phyloP scores from a whole-genome alignment of 1,140 invertebrate species.

The Euura lappo region DNA sequence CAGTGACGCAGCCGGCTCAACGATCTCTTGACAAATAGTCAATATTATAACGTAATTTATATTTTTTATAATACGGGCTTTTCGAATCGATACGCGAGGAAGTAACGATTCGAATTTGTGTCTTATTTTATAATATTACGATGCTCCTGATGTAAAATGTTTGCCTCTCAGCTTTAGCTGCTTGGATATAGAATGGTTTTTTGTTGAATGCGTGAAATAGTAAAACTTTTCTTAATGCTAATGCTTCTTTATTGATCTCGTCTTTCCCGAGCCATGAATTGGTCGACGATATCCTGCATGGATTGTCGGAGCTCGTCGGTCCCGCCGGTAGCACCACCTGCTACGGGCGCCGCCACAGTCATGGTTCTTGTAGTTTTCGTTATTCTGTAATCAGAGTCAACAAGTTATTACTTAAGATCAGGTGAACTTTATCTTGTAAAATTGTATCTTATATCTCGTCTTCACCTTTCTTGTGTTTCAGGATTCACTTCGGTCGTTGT shows the following conservation, averaged over 20 bases:
- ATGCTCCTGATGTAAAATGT: slow-evolving; percentile 16
- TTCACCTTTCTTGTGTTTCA: slow-evolving; percentile 62
- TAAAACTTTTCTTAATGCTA: not conserved
- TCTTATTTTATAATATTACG: slow-evolving; percentile 6
- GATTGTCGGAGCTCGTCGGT: slow-evolving; percentile 58
- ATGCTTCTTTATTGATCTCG: slow-evolving; percentile 37
- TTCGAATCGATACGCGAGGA: slow-evolving; percentile 22
- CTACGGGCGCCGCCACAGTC: slow-evolving; percentile 47
- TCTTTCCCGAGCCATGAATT: slow-evolving; percentile 64
- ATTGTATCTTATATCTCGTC: slow-evolving; percentile 8
- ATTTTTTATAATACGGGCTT: not conserved
- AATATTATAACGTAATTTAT: too few relatives aligned
- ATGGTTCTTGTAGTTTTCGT: slow-evolving; percentile 59
- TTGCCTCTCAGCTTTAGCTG: slow-evolving; percentile 20
- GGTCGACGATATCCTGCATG: slow-evolving; percentile 63
- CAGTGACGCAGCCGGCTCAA: too few relatives aligned
- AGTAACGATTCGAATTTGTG: slow-evolving; percentile 27
- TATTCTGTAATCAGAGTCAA: slow-evolving; percentile 50
- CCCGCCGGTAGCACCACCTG: slow-evolving; percentile 35
- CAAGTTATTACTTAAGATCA: slow-evolving; percentile 8
- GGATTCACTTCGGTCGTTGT: slow-evolving; percentile 63
- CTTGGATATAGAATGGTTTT: not conserved
- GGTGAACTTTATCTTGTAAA: not conserved
- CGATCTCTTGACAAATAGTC: too few relatives aligned
- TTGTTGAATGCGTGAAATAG: not conserved